Base-by-base conservation (phyloP, 1,140 invertebrate species). In the Neuroterus valhalla region DNA sequence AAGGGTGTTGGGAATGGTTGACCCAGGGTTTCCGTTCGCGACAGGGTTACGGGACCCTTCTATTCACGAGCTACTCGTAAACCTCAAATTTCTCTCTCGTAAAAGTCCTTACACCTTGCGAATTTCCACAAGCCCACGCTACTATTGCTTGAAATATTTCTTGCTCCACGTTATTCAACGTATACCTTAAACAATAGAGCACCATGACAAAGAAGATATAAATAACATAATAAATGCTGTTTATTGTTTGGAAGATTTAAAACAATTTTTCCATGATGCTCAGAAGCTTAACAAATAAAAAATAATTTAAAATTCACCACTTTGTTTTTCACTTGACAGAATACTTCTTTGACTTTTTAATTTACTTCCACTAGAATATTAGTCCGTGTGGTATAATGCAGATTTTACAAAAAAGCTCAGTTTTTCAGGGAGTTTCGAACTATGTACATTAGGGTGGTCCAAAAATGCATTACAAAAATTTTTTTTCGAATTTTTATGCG, bases 41-140 rank as follows among this genome's bases (percentile, higher is more conserved):
- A 71, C 42, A 66, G 10, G 50, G 42, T 38, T 46, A 12, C 21
- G 31, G 15, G 17, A 15, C 55, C 26, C 55, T 23, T 73, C 31
- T 73, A 73, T 68, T 73, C 66, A 73, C 52, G 38, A 43, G 38
- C 21, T 38, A 68, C 31, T 62, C 55, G 55, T 62, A 62, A 62
- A 68, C 72, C 66, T 73, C 66, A 73, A 48, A 73, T 73, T 73
- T 73, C 48, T 52, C 66, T 68, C 38, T 43, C 68, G 45, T 68
- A 55, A 68, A 73, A 55, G 46, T 52, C 66, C 55, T 73, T 23
- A 67, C 48, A 38, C 31, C 31, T 38, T 38, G 23, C 55, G 55
- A 48, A 48, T 48, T 48, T 48, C 46, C 46, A n/a, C 14, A 48
- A 48, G 46, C 3, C n/a, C 46, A 1, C 4, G 46, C 12, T 21